Percentiles rank a stretch among this genome's conserved stretches.
These are phyloP conservation scores for Leucoraja erinaceus DNA, from an alignment of 2,113 vertebrate species.

Conservation along the genomic window DNA sequence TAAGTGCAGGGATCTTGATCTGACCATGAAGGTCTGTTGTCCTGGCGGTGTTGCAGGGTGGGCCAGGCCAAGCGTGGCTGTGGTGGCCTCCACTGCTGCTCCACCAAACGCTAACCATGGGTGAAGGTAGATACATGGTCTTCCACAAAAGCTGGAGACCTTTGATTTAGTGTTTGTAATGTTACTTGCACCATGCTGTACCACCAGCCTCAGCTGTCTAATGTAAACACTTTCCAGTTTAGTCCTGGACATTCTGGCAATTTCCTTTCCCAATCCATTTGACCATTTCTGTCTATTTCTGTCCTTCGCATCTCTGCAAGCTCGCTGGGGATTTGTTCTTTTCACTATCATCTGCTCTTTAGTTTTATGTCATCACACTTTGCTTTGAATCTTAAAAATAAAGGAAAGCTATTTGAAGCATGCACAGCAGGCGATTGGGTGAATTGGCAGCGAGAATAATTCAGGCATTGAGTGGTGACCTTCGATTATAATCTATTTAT, in stretches of 20 bases:
- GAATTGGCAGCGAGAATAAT: slow-evolving; percentile 8
- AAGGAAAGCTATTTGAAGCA: not conserved
- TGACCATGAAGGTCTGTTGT: too few relatives aligned
- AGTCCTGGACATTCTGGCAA: too few relatives aligned
- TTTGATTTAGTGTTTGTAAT: not conserved
- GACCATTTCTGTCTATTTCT: not conserved
- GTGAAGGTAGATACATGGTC: too few relatives aligned
- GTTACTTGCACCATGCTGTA: not conserved
- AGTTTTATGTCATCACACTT: not conserved
- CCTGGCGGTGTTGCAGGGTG: too few relatives aligned
- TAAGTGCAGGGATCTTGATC: too few relatives aligned
- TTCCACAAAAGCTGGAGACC: too few relatives aligned
- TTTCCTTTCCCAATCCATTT: not conserved
- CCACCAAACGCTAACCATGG: too few relatives aligned
- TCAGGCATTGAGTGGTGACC: slow-evolving; percentile 3
- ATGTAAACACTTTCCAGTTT: not conserved
- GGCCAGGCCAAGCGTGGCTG: too few relatives aligned
- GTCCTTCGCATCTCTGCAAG: not conserved
- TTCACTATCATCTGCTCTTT: not conserved
- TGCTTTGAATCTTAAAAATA: not conserved
- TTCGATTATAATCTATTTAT: slow-evolving; percentile 26
- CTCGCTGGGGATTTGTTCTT: not conserved
- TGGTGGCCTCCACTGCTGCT: too few relatives aligned
- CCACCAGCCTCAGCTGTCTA: too few relatives aligned
- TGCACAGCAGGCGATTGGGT: not conserved